phyloP scores from a whole-genome alignment of 2,797 vertebrate genomes.

The Melanotaenia trifasciata region DNA sequence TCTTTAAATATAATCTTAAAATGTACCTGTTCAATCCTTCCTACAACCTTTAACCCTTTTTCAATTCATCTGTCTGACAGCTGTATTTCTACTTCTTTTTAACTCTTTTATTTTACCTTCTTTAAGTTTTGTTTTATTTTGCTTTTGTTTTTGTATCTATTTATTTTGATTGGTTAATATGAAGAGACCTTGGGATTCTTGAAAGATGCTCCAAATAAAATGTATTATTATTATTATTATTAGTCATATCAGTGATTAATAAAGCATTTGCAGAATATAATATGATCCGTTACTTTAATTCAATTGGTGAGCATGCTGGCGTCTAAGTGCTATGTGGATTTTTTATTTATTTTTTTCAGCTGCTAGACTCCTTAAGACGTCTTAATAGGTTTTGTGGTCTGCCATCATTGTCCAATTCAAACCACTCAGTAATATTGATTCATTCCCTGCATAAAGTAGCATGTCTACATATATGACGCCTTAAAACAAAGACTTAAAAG shows the following conservation, averaged over 20 bases:
- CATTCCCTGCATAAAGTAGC: slow-evolving; percentile 44
- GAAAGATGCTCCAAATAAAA: too few species aligned
- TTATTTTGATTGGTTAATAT: too few species aligned
- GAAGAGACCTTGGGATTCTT: too few species aligned
- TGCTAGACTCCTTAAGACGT: slow-evolving; percentile 18
- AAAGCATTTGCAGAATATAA: slow-evolving; percentile 31
- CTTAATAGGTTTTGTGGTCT: slow-evolving; percentile 33
- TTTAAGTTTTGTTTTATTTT: too few species aligned
- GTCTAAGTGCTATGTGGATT: slow-evolving; percentile 29
- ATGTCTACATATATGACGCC: slow-evolving; percentile 47
- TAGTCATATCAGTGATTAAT: slow-evolving; percentile 44
- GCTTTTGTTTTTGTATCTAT: too few species aligned
- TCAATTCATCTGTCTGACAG: too few species aligned
- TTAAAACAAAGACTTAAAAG: slow-evolving; percentile 55
- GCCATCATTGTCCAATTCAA: slow-evolving; percentile 44
- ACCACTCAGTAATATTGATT: slow-evolving; percentile 68
- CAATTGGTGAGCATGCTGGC: slow-evolving; percentile 26
- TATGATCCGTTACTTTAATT: slow-evolving; percentile 31
- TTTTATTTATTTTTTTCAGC: not conserved
- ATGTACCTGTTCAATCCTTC: too few species aligned
- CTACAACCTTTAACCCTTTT: too few species aligned
- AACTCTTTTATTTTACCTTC: too few species aligned
- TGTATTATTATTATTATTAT: slow-evolving; percentile 1
- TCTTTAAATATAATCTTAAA: too few species aligned
- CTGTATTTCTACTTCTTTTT: too few species aligned